Conservation (phyloP, 2,888 invertebrate species). For the Sussaba pulchella region DNA sequence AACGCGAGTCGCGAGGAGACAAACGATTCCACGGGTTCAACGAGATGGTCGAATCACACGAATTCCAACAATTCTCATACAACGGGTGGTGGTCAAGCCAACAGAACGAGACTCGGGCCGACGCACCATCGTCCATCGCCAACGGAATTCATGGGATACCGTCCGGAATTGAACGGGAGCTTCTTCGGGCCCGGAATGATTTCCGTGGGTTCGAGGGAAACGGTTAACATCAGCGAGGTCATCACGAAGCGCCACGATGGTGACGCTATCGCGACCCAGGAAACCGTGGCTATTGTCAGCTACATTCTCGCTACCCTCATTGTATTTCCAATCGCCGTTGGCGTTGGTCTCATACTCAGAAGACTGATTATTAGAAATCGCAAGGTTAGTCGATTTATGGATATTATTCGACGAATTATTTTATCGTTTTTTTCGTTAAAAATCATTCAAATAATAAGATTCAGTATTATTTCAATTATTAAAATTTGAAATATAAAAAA, state of each 20-base stretch:
- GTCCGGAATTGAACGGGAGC: conserved; percentile 75
- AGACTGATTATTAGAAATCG: conserved; percentile 84
- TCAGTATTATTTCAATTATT: too few species aligned
- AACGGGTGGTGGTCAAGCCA: conserved; percentile 46
- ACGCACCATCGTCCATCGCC: conserved; percentile 73
- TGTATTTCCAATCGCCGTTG: conserved; percentile 84
- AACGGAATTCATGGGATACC: conserved; percentile 76
- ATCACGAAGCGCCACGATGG: conserved; percentile 81
- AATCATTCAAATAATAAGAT: not conserved
- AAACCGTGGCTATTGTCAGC: conserved; percentile 83
- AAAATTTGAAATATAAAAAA: too few species aligned
- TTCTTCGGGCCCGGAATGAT: conserved; percentile 76
- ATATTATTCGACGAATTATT: conserved; percentile 1
- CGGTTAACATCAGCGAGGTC: conserved; percentile 82
- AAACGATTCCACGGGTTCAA: conserved; percentile 45
- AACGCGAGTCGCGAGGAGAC: conserved; percentile 67
- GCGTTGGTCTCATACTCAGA: conserved; percentile 83
- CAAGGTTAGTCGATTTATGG: conserved; percentile 76
- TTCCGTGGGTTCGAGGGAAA: conserved; percentile 75
- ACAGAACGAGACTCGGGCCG: conserved; percentile 74
- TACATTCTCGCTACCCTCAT: conserved; percentile 84
- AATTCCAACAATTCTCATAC: conserved; percentile 22
- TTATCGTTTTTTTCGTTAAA: not conserved
- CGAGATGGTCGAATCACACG: conserved; percentile 55
- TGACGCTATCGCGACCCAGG: conserved; percentile 80